Evolutionary conservation across 1,140 invertebrate genomes (phyloP), one percentile per base, ranked within the genome.

Genomic region (Thrips palmi): DNA sequence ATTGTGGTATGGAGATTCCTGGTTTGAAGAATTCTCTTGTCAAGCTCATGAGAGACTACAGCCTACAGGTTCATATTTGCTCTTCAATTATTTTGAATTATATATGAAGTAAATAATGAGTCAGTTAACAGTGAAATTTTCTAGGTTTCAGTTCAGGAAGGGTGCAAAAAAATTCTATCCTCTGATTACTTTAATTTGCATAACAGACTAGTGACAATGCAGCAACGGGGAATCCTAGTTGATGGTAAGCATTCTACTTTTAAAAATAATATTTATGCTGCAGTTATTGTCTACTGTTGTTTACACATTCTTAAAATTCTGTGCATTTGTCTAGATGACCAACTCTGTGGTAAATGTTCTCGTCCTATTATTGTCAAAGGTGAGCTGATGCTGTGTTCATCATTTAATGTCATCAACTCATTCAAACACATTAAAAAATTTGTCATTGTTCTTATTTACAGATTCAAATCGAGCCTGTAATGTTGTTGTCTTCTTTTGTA

Each of bases 41-140:
- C 1, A 93, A 93, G 62, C 89, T 98, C 70, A 72, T 98, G 56
- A 78, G 82, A 51, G 91, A 97, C 56, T 96, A 92, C 53, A 88
- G 86, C 56, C 60, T 96, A 23, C 89, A 94, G 63, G 71, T 77
- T 54, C 44, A 33, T 40, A 35, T 42, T 22, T 39, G 33, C 12
- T n/a, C 10, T 33, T 31, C 27, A 10, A 12, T 37, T 4, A 23
- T 7, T 44, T 23, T 31, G n/a, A 7, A 12, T 12, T 6, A 11
- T 15, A 5, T 5, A 7, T 12, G 12, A 5, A 31, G 22, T 35
- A 23, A 20, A 7, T 14, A 23, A 5, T 20, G 33, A 5, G 7
- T n/a, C 5, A n/a, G 12, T 15, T 37, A 29, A 12, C 19, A 39
- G 33, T 17, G n/a, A 12, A 23, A n/a, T 56, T 28, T 51, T 37